Evolutionary conservation across 2,113 vertebrate genomes (phyloP).

Genomic region (Peromyscus leucopus): DNA sequence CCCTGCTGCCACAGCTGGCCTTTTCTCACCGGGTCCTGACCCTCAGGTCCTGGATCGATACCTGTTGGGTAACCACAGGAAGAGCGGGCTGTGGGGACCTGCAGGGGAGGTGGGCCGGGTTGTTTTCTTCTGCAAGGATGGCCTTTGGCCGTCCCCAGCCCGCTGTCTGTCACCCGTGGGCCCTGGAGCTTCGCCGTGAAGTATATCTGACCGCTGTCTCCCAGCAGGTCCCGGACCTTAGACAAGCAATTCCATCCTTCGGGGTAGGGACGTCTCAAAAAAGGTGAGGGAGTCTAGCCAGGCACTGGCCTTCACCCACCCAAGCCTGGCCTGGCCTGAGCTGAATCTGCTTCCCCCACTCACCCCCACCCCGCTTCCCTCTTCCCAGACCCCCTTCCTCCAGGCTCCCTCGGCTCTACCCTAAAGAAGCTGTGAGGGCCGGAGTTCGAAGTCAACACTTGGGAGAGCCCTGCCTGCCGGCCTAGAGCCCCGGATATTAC

Average conservation of each 20-base stretch:
- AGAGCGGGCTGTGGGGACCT: not conserved
- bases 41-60: slow-evolving; percentile 16
- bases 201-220: not conserved
- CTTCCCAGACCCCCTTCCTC: not conserved
- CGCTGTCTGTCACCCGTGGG: not conserved
- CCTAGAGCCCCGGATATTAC: slow-evolving; percentile 51
- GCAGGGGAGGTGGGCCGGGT: not conserved
- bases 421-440: not conserved
- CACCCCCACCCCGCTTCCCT: too few relatives aligned
- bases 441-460: not conserved
- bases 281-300: not conserved
- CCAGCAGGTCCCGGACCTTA: not conserved
- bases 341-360: not conserved
- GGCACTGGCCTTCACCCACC: not conserved
- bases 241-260: not conserved
- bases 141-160: slow-evolving; percentile 4
- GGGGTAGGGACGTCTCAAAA: too few relatives aligned
- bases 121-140: not conserved
- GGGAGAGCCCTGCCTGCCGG: not conserved
- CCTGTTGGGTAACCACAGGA: slow-evolving; percentile 59
- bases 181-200: not conserved
- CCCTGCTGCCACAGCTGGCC: not conserved
- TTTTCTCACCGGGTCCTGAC: not conserved
- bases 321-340: not conserved
- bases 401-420: not conserved